Evolutionary conservation across 1,140 invertebrate species (phyloP), one percentile per base, ranked within the genome.

Genomic region (Vollenhovia emeryi): DNA sequence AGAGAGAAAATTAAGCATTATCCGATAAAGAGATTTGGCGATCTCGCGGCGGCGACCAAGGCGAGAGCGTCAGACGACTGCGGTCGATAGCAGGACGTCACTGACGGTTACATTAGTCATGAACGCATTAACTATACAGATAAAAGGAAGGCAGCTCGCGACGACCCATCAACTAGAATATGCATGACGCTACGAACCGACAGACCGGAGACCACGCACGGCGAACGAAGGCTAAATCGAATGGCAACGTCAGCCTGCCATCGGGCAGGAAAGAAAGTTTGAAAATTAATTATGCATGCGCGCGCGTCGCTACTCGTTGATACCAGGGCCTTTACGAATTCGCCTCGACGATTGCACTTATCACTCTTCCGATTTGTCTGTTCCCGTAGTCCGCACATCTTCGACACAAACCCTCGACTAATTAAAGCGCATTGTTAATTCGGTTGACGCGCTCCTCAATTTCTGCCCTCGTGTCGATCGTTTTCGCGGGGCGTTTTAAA

Each of bases 81-180:
- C 79, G 87, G 78, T 89, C 87, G 88, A 90, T 89, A 66, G 57
- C 48, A 82, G 73, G 13, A 85, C 86, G 82, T 90, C 88, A 90
- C 88, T 90, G 74, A 57, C 59, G 60, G 59, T 57, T 90, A 90
- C 89, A 90, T 90, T 90, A 90, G 57, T 90, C 86, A 90, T 87
- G 86, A 87, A 71, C 86, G 86, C 90, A 91, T 91, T 91, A 91
- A 91, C 89, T 91, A 90, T 89, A 91, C 88, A 91, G 90, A 85
- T 91, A 89, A 89, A 88, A 87, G 88, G 80, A 89, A 89, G 79
- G 73, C 74, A 78, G 78, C 69, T 86, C 83, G 84, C 57, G 76
- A 90, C 82, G 88, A 87, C 73, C 88, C 86, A 73, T 88, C 86
- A 84, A 79, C 84, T 91, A 90, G 88, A 91, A 91, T 91, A 91